Evolutionary conservation across 1,140 invertebrate species (phyloP).

Genomic region (Wiebesia pumilae): DNA sequence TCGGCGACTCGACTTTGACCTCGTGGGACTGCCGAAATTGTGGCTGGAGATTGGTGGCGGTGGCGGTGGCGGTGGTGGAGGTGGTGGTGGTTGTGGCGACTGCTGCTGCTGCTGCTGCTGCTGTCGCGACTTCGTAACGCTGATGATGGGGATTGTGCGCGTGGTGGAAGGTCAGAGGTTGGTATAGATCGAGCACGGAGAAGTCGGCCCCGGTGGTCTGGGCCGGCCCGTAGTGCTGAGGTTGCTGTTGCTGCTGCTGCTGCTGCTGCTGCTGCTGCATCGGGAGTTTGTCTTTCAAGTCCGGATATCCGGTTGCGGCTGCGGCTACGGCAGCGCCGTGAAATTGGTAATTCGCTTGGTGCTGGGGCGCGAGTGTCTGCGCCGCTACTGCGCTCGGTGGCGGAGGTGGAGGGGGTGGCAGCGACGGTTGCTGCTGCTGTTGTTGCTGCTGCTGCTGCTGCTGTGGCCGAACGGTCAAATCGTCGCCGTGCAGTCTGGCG

Average conservation of each 20-base stretch:
- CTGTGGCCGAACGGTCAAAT: constrained; percentile 54
- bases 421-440: constrained; percentile 57
- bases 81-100: constrained; percentile 28
- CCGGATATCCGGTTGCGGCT: constrained; percentile 44
- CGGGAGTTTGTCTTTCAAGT: constrained; percentile 45
- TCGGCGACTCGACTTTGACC: constrained; percentile 53
- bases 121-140: constrained; percentile 27
- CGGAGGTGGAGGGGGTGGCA: neutral
- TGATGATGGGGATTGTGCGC: constrained; percentile 38
- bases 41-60: neutral
- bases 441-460: constrained; percentile 55
- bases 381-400: constrained; percentile 15
- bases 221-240: neutral
- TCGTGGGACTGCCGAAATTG: neutral
- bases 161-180: neutral
- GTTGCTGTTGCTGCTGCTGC: neutral
- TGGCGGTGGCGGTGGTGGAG: constrained; percentile 49
- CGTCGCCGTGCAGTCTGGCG: constrained; percentile 74
- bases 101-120: too few species aligned
- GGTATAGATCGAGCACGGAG: constrained; percentile 26
- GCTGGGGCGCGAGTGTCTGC: constrained; percentile 32
- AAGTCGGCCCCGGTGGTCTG: neutral
- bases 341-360: constrained; percentile 47
- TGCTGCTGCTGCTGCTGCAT: constrained; percentile 13
- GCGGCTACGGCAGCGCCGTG: constrained; percentile 26